Conservation (phyloP, 2,797 vertebrate species). For the Eurystomus glaucurus region DNA sequence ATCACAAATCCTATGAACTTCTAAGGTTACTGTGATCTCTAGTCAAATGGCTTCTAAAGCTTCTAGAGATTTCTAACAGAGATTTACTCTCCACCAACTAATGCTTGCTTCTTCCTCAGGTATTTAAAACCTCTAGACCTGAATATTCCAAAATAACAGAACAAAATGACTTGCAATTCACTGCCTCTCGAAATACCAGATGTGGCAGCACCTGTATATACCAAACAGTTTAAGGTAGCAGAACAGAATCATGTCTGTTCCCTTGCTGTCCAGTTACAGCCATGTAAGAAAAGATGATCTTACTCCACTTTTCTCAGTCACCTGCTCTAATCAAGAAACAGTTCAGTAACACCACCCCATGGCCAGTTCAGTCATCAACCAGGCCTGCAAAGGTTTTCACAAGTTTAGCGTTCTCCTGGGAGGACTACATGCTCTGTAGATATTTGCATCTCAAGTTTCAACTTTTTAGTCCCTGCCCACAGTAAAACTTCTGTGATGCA, state of each 20-base stretch:
- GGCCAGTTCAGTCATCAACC: background rate
- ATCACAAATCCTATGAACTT: background rate
- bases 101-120: background rate
- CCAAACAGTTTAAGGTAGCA: background rate
- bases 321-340: background rate
- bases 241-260: background rate
- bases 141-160: background rate
- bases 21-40: background rate
- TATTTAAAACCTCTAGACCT: background rate
- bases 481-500: background rate
- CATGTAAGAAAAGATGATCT: background rate
- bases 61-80: background rate
- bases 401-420: background rate
- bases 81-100: background rate
- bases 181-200: background rate
- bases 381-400: background rate
- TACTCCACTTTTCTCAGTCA: background rate
- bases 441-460: slow-evolving; percentile 3
- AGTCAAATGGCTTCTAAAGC: background rate
- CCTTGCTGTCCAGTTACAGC: background rate
- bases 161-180: background rate
- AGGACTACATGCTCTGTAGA: background rate
- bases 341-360: background rate
- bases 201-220: background rate
- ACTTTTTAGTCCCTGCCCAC: background rate